Evolutionary conservation across 1,140 invertebrate species (phyloP), one percentile per base, ranked within the genome.

Genomic region (Drosophila setifemur): DNA sequence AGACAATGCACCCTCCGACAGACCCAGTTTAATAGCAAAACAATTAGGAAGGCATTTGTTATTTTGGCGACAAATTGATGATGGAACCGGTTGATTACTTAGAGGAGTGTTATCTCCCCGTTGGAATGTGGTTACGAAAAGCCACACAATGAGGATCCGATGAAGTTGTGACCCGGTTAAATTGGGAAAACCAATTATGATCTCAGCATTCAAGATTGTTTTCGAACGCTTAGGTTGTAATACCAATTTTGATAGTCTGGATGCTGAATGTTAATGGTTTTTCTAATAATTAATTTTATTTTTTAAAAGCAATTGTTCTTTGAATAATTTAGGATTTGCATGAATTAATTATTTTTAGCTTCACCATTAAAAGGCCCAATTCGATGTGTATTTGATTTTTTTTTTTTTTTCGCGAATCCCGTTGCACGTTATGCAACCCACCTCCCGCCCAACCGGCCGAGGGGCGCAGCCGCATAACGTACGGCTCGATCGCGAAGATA

Each of bases 21-120:
- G 42, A 33, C 50, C 23, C 70, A 68, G 55, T 53, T 79, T 85
- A 79, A 85, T 86, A 75, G 66, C 74, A 86, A 79, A 72, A 64
- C 79, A 85, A 86, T 87, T 87, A 76, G 82, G 82, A 81, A 81
- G 81, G 71, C 42, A 74, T 88, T 88, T 76, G 21, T 7, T 71
- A 49, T 44, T 39, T 60, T 81, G 73, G 64, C 73, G 72, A 75
- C 57, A 71, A 75, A 67, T 67, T 70, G 64, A 23, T 48, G 28
- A 47, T 52, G 50, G 48, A 52, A 61, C 55, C 60, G 64, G 77
- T 73, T 76, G 29, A 12, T 54, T 63, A 64, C 60, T 64, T 64
- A 64, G 60, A 49, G 60, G 60, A 64, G 60, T 64, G 60, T 49
- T 54, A 42, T 48, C 16, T 37, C 31, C 47, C 49, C 23, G 9